These are phyloP conservation scores for Gymnothorax reevesii DNA, from an alignment of 2,797 vertebrate genomes.

Conservation along the genomic window DNA sequence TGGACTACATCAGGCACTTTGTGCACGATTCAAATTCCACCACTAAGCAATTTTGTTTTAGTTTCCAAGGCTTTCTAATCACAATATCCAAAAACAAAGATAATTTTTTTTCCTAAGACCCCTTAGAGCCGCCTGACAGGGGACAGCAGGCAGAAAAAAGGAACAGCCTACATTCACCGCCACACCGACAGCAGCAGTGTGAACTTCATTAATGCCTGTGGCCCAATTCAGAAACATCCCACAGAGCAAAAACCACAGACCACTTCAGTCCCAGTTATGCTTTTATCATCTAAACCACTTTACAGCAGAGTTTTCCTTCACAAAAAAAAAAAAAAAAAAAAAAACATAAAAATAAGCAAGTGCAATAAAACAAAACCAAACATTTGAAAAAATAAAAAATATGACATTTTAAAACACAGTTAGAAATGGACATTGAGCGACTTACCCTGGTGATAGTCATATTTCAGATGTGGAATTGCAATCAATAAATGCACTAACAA, in stretches of 20 bases:
- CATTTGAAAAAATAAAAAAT: not conserved
- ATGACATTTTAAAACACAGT: not conserved
- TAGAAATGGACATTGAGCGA: not conserved
- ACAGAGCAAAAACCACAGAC: not conserved
- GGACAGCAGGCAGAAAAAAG: not conserved
- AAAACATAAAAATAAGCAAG: not conserved
- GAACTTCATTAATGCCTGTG: slow-evolving; percentile 6
- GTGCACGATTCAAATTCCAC: not conserved
- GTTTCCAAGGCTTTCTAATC: not conserved
- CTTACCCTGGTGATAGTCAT: not conserved
- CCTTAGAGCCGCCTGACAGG: not conserved
- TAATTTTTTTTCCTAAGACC: not conserved
- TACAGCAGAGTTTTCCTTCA: not conserved
- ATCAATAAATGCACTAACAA: not conserved
- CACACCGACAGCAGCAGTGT: not conserved
- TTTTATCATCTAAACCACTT: not conserved
- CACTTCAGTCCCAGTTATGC: not conserved
- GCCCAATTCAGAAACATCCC: not conserved
- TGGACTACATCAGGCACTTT: not conserved
- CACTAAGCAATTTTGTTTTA: not conserved
- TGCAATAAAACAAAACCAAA: no score
- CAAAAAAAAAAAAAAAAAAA: not conserved
- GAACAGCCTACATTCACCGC: not conserved
- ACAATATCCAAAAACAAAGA: not conserved
- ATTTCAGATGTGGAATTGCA: not conserved